Percentiles rank a stretch among this genome's conserved stretches.
Conservation (phyloP, 2,888 invertebrate species). For the Patella caerulea region DNA sequence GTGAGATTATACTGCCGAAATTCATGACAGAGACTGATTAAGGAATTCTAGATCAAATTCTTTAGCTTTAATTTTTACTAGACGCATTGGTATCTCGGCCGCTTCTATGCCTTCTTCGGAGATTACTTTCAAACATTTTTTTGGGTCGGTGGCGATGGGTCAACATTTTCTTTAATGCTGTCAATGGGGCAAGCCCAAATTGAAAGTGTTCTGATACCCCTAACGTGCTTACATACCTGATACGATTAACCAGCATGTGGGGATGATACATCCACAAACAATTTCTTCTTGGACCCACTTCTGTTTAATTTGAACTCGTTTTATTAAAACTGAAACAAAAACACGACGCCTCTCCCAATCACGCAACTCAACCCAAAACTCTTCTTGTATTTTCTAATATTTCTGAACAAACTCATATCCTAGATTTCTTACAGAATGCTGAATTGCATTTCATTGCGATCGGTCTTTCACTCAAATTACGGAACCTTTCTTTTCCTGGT, state of each 20-base stretch:
- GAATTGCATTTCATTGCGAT: neutral
- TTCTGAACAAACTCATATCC: neutral
- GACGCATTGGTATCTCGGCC: neutral
- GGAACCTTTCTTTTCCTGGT: neutral
- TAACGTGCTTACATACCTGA: neutral
- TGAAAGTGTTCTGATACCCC: neutral
- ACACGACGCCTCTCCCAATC: neutral
- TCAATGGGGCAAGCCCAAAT: neutral
- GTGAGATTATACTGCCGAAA: too few relatives aligned
- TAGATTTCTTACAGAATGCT: neutral
- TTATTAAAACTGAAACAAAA: neutral
- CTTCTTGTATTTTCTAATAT: neutral
- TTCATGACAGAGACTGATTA: too few relatives aligned
- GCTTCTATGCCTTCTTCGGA: neutral
- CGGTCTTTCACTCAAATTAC: neutral
- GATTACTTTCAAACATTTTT: neutral
- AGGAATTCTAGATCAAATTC: too few relatives aligned
- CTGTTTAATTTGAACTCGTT: neutral
- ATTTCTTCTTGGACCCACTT: neutral
- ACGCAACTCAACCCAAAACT: neutral
- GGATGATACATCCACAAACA: neutral
- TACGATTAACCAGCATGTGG: neutral
- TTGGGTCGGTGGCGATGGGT: too few relatives aligned
- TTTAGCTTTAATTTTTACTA: too few relatives aligned
- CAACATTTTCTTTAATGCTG: neutral